A percentile compares a stretch with the other conserved stretches of the same genome.
These are phyloP conservation scores for Drosophila borborema DNA, from an alignment of 2,888 invertebrate species.

Conservation along the genomic window DNA sequence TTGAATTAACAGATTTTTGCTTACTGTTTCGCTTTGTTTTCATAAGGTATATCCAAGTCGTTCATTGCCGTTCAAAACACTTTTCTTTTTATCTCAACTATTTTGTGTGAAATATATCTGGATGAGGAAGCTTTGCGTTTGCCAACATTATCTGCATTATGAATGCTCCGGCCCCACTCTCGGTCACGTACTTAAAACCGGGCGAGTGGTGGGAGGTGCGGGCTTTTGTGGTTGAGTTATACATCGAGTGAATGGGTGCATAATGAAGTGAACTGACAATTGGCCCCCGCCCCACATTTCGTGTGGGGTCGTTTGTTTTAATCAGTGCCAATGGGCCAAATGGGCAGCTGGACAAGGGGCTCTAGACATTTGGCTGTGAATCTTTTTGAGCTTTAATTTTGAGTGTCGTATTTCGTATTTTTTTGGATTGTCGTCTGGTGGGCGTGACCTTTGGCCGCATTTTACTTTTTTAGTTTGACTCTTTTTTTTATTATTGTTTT, in stretches of 20 bases:
- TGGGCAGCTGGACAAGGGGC: constrained; percentile 21
- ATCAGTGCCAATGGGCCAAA: constrained; percentile 31
- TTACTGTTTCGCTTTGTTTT: not conserved
- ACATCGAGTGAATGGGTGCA: not conserved
- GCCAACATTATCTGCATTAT: constrained; percentile 20
- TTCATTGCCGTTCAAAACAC: not conserved
- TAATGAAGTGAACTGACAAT: constrained; percentile 8
- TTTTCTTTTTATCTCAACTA: constrained; percentile 1
- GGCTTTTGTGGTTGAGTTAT: not conserved
- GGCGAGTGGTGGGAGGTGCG: not conserved
- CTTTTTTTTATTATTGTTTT: constrained; percentile 4
- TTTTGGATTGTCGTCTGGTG: constrained; percentile 13
- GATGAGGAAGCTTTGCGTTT: constrained; percentile 12
- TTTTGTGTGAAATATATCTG: constrained; percentile 8
- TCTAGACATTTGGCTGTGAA: constrained; percentile 11
- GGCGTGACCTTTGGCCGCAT: constrained; percentile 53
- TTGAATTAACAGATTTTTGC: too few species aligned
- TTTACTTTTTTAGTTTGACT: constrained; percentile 21
- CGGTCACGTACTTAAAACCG: constrained; percentile 26
- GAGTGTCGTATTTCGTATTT: not conserved
- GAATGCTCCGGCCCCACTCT: constrained; percentile 8
- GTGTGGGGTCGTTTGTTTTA: constrained; percentile 19
- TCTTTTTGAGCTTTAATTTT: constrained; percentile 12
- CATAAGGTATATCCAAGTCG: not conserved
- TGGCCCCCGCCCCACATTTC: constrained; percentile 17